These are phyloP conservation scores for Zosterops japonicus DNA, from an alignment of 2,113 vertebrate genomes.

Conservation along the genomic window DNA sequence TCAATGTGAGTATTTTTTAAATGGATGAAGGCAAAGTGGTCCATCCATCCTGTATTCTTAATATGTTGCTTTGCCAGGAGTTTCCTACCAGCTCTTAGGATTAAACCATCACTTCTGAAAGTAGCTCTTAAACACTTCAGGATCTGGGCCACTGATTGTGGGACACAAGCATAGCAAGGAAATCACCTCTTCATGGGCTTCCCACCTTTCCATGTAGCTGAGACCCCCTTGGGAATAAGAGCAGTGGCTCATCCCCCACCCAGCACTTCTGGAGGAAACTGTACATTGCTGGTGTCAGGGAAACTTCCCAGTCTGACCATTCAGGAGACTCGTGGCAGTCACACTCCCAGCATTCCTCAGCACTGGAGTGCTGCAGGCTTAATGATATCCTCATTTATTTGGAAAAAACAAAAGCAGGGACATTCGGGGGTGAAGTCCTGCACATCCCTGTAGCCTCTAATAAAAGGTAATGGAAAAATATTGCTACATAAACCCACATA, in stretches of 20 bases:
- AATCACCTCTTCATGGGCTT: background rate
- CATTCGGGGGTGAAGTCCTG: background rate
- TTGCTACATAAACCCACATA: background rate
- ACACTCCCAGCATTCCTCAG: background rate
- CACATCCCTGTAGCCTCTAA: background rate
- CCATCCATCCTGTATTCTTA: background rate
- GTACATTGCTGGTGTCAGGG: background rate
- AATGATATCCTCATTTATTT: fast-evolving
- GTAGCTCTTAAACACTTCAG: background rate
- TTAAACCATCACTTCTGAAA: background rate
- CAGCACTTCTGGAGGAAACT: background rate
- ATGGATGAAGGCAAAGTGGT: background rate
- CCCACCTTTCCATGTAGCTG: background rate
- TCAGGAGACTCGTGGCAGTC: background rate
- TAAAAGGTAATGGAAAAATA: background rate
- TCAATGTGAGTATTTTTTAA: background rate
- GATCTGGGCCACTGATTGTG: background rate
- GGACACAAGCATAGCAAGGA: background rate
- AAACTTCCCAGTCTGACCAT: background rate
- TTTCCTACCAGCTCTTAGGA: background rate
- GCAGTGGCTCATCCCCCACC: too few species aligned
- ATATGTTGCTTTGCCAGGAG: background rate
- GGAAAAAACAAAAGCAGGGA: background rate
- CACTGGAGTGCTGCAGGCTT: background rate
- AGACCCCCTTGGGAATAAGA: background rate